Base-by-base conservation (phyloP, 1,140 invertebrate genomes). In the Cyclina sinensis region DNA sequence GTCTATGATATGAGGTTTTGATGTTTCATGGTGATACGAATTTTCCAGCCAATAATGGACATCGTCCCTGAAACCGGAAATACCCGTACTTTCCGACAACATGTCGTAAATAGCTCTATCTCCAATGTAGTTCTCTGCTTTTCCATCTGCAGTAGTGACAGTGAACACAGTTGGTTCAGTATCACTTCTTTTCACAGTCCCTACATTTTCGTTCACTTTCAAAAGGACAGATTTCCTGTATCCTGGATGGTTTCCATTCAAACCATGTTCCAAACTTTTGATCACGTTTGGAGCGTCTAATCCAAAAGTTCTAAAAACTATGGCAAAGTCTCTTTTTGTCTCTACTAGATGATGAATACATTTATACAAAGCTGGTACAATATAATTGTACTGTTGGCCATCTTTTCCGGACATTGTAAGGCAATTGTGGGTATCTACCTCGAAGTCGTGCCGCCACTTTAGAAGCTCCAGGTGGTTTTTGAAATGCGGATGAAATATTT, bases 281-380 rank as follows among this genome's bases (percentile, higher is more conserved):
- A 95, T 91, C 30, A 95, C 94, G 74, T 95, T 95, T 16, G 89
- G 81, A 24, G 92, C 92, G 74, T 95, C 95, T 74, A 94, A 54
- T 9, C 95, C 95, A 76, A 94, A 95, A 0, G 94, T 95, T 70
- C 95, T 89, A 32, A 95, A 91, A 16, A 95, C 89, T 27, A 95
- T 92, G 21, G 92, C 89, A 85, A 94, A 95, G 78, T 95, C 92
- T 59, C 94, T 87, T n/a, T 90, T 74, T 0, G 88, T 80, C 43
- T 93, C 88, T 12, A 86, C 57, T 0, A 95, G 91, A 80, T 93
- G 78, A 48, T 92, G 83, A 27, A 95, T 90, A 1, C 94, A 87
- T 51, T 91, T 91, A 80, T 94, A 95, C 24, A 95, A 91, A 12
- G 94, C 92, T 0, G 94, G 94, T 3, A 95, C 88, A 35, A 95